These are phyloP conservation scores for Hippopotamyrus pictus DNA, from an alignment of 2,797 vertebrate genomes.

Conservation along the genomic window DNA sequence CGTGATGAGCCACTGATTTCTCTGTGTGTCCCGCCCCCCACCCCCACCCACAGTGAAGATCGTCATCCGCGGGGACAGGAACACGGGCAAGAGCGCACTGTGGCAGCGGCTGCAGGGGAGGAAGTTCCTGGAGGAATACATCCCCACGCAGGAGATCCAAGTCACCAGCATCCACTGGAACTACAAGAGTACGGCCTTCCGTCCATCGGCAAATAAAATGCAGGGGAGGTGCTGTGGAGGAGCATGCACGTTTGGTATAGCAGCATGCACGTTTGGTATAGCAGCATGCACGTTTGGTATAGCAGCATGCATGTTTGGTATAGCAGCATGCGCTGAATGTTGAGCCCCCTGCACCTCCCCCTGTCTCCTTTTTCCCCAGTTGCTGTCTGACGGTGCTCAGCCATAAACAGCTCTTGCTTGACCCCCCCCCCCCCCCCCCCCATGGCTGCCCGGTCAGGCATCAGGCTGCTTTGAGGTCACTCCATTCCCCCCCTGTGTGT, in stretches of 20 bases:
- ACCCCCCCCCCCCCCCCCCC: neutral
- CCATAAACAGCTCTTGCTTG: neutral
- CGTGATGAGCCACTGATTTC: neutral
- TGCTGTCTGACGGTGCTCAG: neutral
- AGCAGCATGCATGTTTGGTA: neutral
- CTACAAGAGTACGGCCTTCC: slow-evolving; percentile 76
- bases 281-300: neutral
- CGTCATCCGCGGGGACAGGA: slow-evolving; percentile 90
- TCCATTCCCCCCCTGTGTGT: neutral
- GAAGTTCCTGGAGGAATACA: slow-evolving; percentile 90
- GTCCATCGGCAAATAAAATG: neutral
- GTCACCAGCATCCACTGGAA: slow-evolving; percentile 98
- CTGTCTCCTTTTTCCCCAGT: neutral
- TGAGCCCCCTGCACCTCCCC: neutral
- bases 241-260: neutral
- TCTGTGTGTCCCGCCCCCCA: neutral
- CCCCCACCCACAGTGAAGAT: slow-evolving; percentile 78
- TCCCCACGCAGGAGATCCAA: slow-evolving; percentile 96
- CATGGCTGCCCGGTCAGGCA: neutral
- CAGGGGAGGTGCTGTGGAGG: neutral
- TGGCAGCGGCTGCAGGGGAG: slow-evolving; percentile 93
- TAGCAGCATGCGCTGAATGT: neutral
- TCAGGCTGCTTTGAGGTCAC: neutral
- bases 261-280: neutral
- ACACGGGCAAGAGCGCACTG: slow-evolving; percentile 90